phyloP scores from a whole-genome alignment of 35 echinoderm and acorn worm species.

The Patiria miniata region DNA sequence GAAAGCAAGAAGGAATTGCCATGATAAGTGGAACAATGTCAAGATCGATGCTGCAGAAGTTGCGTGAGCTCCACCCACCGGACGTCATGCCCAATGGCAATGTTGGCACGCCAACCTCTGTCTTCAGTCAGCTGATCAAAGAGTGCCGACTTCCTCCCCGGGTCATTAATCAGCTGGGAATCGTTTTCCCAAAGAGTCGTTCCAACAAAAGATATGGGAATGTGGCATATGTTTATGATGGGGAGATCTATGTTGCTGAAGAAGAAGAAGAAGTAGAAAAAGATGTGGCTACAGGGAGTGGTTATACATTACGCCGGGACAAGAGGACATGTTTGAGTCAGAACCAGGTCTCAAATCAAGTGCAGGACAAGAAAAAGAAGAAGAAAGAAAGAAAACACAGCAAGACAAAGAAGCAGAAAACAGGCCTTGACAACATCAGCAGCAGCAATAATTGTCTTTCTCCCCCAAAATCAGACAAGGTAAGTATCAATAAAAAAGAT shows the following conservation, averaged over 20 bases:
- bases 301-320: slow-evolving; percentile 51
- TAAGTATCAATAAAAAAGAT: too few species aligned
- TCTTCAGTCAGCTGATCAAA: slow-evolving; percentile 71
- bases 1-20: slow-evolving; percentile 9
- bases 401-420: too few species aligned
- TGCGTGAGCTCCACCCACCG: slow-evolving; percentile 82
- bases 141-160: slow-evolving; percentile 76
- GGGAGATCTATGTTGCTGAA: slow-evolving; percentile 32
- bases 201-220: slow-evolving; percentile 91
- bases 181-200: slow-evolving; percentile 76
- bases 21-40: background rate
- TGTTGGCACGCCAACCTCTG: slow-evolving; percentile 91
- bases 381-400: background rate
- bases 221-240: slow-evolving; percentile 85
- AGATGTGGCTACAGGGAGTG: slow-evolving; percentile 56
- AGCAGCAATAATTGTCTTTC: too few species aligned
- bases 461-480: too few species aligned
- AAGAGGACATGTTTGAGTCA: background rate
- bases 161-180: slow-evolving; percentile 80
- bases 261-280: slow-evolving; percentile 34
- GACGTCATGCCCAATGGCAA: slow-evolving; percentile 93
- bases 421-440: too few species aligned
- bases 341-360: slow-evolving; percentile 8
- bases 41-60: slow-evolving; percentile 14
- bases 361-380: slow-evolving; percentile 10